Conservation (phyloP, 2,888 invertebrate genomes). For the Thysanoteuthis rhombus region DNA sequence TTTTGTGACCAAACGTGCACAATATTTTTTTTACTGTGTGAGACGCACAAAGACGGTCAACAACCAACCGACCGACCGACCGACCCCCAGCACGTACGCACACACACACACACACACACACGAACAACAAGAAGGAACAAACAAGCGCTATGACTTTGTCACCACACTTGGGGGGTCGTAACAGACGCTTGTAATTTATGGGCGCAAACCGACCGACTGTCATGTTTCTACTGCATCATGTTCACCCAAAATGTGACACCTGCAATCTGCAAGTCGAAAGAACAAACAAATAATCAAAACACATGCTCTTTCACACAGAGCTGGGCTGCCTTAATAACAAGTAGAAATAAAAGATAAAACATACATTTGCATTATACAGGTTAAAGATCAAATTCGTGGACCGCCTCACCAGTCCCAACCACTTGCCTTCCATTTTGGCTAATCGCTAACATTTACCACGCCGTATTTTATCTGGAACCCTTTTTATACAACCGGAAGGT, state of each 20-base stretch:
- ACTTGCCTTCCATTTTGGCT: neutral
- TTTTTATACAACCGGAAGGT: neutral
- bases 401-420: neutral
- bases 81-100: too few relatives aligned
- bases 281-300: neutral
- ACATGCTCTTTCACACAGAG: neutral
- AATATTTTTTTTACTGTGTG: too few relatives aligned
- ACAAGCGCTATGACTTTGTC: neutral
- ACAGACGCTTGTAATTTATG: neutral
- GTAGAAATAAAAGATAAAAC: neutral
- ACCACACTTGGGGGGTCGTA: neutral
- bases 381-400: neutral
- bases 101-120: too few relatives aligned
- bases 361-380: neutral
- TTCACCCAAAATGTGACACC: neutral
- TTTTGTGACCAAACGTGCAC: too few relatives aligned
- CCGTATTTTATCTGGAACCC: neutral
- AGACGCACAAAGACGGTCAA: too few relatives aligned
- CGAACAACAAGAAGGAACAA: too few relatives aligned
- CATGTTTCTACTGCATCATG: neutral
- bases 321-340: neutral
- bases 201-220: neutral
- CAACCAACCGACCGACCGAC: too few relatives aligned
- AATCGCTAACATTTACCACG: neutral
- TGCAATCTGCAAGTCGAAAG: neutral